Evolutionary conservation across 1,140 invertebrate genomes (phyloP).

Genomic region (Fopius arisanus): DNA sequence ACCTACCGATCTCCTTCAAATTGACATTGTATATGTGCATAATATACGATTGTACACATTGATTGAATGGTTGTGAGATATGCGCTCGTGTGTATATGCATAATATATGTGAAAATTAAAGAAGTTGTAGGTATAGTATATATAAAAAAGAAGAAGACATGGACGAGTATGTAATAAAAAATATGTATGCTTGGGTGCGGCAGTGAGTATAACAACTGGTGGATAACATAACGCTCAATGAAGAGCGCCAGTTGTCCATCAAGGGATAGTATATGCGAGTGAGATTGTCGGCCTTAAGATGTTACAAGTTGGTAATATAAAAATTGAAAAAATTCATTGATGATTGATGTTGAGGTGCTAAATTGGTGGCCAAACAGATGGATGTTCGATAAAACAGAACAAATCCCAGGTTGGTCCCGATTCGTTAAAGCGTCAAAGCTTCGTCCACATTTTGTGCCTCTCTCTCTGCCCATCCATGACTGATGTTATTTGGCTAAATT

Average conservation of each 20-base stretch:
- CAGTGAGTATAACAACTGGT: constrained; percentile 64
- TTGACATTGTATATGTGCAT: constrained; percentile 50
- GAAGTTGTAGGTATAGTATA: constrained; percentile 46
- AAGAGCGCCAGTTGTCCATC: constrained; percentile 19
- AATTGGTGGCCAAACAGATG: constrained; percentile 2
- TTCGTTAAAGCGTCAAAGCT: constrained; percentile 52
- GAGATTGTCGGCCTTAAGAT: constrained; percentile 55
- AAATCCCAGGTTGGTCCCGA: constrained; percentile 48
- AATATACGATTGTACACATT: constrained; percentile 45
- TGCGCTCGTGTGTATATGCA: constrained; percentile 25
- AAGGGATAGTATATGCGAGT: constrained; percentile 52
- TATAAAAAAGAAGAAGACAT: constrained; percentile 57
- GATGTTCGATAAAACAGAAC: constrained; percentile 45
- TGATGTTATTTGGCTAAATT: constrained; percentile 24
- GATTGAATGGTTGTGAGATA: background rate
- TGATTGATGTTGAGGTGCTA: background rate
- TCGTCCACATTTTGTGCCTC: constrained; percentile 38
- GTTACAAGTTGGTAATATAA: constrained; percentile 48
- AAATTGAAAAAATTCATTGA: constrained; percentile 5
- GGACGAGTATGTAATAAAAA: constrained; percentile 64
- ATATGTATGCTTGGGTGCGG: constrained; percentile 63
- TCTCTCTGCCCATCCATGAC: background rate
- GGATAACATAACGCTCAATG: constrained; percentile 37
- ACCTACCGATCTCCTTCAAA: constrained; percentile 63
- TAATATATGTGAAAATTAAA: constrained; percentile 23